Evolutionary conservation across 1,140 invertebrate genomes (phyloP).

Genomic region (Heliconius hewitsoni): DNA sequence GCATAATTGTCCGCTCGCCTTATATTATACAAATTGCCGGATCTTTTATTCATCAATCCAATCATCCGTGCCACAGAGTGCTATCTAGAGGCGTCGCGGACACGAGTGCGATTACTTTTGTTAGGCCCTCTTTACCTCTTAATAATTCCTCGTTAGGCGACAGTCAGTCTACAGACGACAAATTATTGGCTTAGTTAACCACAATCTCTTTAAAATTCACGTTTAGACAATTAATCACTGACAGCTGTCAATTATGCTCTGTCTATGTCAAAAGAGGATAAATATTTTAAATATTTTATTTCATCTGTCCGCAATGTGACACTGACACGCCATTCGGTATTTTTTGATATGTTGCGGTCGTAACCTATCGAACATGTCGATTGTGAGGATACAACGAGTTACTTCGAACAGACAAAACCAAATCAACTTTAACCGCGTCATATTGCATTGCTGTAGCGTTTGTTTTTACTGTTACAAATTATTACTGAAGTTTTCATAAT

Average conservation of each 20-base stretch:
- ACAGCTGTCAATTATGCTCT: constrained; percentile 2
- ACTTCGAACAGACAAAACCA: constrained; percentile 39
- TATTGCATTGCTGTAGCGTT: constrained; percentile 33
- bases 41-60: constrained; percentile 78
- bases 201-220: constrained; percentile 26
- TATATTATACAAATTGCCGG: constrained; percentile 71
- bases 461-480: not conserved
- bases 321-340: constrained; percentile 23
- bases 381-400: constrained; percentile 25
- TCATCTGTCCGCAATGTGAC: constrained; percentile 40
- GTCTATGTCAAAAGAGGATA: not conserved
- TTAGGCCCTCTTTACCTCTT: constrained; percentile 36
- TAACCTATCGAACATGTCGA: constrained; percentile 50
- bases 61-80: constrained; percentile 67
- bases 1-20: constrained; percentile 66
- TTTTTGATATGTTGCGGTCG: constrained; percentile 45
- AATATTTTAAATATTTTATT: constrained; percentile 16
- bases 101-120: constrained; percentile 40
- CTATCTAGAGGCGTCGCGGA: constrained; percentile 66
- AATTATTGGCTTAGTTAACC: constrained; percentile 69
- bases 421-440: constrained; percentile 50
- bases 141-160: constrained; percentile 46
- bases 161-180: constrained; percentile 38
- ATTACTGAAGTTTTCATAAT: not conserved
- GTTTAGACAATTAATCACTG: not conserved